Conservation (phyloP, 1,140 invertebrate genomes). For the Zaprionus inermis region DNA sequence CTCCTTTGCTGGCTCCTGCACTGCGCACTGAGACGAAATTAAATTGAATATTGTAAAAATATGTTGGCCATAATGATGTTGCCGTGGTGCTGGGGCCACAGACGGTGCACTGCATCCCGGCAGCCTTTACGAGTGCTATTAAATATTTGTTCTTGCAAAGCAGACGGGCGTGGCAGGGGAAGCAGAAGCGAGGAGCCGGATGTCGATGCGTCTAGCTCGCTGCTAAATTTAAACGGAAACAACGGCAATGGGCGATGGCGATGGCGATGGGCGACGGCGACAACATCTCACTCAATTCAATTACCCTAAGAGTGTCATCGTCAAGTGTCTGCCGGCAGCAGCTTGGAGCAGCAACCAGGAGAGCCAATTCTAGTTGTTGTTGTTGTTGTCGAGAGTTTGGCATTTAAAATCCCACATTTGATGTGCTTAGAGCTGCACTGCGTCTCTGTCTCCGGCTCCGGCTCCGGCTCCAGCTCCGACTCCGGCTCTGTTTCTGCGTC, state of each 20-base stretch:
- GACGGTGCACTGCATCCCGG: conserved; percentile 31
- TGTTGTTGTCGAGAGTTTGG: conserved; percentile 63
- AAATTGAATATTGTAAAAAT: conserved; percentile 80
- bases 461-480: not conserved
- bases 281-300: conserved; percentile 83
- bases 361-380: conserved; percentile 18
- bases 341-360: conserved; percentile 29
- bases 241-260: conserved; percentile 44
- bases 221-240: conserved; percentile 59
- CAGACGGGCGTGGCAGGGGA: conserved; percentile 27
- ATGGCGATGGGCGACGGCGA: conserved; percentile 56
- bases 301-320: conserved; percentile 81
- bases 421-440: conserved; percentile 71
- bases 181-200: not conserved
- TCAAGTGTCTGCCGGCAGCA: conserved; percentile 70
- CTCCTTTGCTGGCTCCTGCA: conserved; percentile 17
- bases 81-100: conserved; percentile 13
- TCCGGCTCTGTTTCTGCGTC: conserved; percentile 29
- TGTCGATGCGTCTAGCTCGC: conserved; percentile 17
- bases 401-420: conserved; percentile 82
- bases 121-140: conserved; percentile 65
- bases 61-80: conserved; percentile 74
- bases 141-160: conserved; percentile 65
- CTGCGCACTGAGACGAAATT: conserved; percentile 59
- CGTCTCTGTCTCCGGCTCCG: not conserved